Percentiles rank a stretch among this genome's conserved stretches.
Evolutionary conservation across 2,888 invertebrate species (phyloP).

Genomic region (Abrostola tripartita): DNA sequence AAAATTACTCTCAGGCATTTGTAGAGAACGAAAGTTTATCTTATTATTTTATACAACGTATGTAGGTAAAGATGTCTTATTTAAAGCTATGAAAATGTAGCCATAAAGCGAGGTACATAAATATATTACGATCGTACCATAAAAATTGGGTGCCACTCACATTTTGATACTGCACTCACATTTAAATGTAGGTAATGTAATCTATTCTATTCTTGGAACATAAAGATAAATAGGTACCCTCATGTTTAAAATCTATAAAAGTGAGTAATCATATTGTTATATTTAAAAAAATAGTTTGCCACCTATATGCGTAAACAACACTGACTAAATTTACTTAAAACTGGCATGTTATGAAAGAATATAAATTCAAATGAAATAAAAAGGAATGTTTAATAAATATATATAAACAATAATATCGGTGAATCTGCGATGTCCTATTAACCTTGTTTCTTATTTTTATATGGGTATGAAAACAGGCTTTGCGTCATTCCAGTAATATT

Average conservation of each 20-base stretch:
- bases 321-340: background rate
- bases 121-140: constrained; percentile 74
- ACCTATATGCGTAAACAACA: background rate
- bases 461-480: constrained; percentile 16
- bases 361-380: background rate
- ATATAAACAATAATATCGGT: background rate
- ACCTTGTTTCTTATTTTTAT: constrained; percentile 38
- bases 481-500: constrained; percentile 46
- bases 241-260: background rate
- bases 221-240: background rate
- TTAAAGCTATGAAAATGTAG: constrained; percentile 62
- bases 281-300: too few relatives aligned
- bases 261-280: too few relatives aligned
- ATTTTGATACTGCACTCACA: constrained; percentile 62
- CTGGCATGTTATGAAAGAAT: background rate
- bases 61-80: constrained; percentile 57
- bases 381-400: constrained; percentile 3
- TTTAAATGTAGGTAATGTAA: constrained; percentile 61
- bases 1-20: constrained; percentile 38
- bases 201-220: constrained; percentile 56
- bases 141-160: constrained; percentile 70
- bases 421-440: constrained; percentile 45
- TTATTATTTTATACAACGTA: constrained; percentile 14
- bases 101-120: constrained; percentile 70
- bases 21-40: constrained; percentile 37